Base-by-base conservation (phyloP, 2,113 vertebrate species). In the Siniperca chuatsi region DNA sequence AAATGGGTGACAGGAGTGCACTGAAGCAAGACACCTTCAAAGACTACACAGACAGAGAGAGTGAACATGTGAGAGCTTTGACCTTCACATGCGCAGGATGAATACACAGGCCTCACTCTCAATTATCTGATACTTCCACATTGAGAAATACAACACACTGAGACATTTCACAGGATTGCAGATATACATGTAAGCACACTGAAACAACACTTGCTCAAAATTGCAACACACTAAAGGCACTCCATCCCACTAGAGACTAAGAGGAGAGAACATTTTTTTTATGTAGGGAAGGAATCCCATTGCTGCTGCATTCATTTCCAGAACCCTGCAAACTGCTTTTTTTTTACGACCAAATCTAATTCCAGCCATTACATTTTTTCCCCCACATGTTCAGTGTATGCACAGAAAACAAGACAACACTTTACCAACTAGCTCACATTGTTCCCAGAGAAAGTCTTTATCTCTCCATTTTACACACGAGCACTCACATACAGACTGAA, bases 1-100 rank as follows among this genome's bases (percentile, higher is more conserved):
- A 89, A 93, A 89, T 85, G 82, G 88, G 81, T 91, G 84, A 93
- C 75, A 82, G 76, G 75, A 84, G 90, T 81, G 82, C 86, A 79
- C 46, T 74, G 78, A 91, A 89, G 89, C 86, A 84, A 80, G 74
- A 74, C 78, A 74, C 83, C 86, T 85, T 86, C 87, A 66, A 79
- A 90, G 87, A 87, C 55, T 52, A 67, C 46, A 61, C 40, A 75
- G 61, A 50, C 78, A 62, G 65, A n/a, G 66, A 21, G 35, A 18
- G 66, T 2, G 84, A 77, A 82, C 79, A 88, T 85, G 79, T 81
- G 84, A 90, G 86, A 86, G 74, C 69, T 4, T 29, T 92, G 85
- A 91, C 93, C 90, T 93, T 93, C 87, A 93, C 60, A 64, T 72
- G 9, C 15, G 46, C 85, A 90, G 88, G 84, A 81, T 35, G 20